Conservation (phyloP, 1,140 invertebrate species). For the Helicoverpa zea region DNA sequence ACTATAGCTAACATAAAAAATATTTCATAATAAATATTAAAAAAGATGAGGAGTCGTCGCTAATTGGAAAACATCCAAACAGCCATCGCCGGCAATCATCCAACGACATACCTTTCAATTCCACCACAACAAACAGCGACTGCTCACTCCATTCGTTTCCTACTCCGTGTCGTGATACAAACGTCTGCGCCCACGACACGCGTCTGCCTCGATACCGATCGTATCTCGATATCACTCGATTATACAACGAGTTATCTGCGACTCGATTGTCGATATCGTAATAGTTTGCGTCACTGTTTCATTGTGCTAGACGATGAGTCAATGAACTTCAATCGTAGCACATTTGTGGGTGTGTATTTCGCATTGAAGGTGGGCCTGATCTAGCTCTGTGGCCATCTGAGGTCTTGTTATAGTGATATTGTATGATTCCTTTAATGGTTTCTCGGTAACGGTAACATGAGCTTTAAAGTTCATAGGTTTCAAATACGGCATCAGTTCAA, state of each 20-base stretch:
- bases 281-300: slow-evolving; percentile 65
- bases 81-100: not conserved
- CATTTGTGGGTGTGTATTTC: slow-evolving; percentile 21
- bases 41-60: not conserved
- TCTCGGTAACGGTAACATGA: no score
- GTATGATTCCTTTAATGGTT: no score
- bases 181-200: slow-evolving; percentile 51
- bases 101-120: not conserved
- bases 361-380: not conserved
- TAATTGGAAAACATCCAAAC: slow-evolving; percentile 14
- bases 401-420: no score
- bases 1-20: not conserved
- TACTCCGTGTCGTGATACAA: slow-evolving; percentile 8
- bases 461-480: no score
- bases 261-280: slow-evolving; percentile 64
- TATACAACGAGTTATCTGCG: slow-evolving; percentile 60
- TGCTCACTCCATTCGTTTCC: slow-evolving; percentile 11
- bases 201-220: slow-evolving; percentile 60
- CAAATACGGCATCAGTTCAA: no score
- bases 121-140: not conserved
- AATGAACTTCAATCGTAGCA: slow-evolving; percentile 53
- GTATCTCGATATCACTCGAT: slow-evolving; percentile 62
- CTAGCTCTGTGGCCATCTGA: not conserved
- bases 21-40: not conserved
- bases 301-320: slow-evolving; percentile 51